Base-by-base conservation (phyloP, 2,797 vertebrate species). In the Cetoscarus ocellatus region DNA sequence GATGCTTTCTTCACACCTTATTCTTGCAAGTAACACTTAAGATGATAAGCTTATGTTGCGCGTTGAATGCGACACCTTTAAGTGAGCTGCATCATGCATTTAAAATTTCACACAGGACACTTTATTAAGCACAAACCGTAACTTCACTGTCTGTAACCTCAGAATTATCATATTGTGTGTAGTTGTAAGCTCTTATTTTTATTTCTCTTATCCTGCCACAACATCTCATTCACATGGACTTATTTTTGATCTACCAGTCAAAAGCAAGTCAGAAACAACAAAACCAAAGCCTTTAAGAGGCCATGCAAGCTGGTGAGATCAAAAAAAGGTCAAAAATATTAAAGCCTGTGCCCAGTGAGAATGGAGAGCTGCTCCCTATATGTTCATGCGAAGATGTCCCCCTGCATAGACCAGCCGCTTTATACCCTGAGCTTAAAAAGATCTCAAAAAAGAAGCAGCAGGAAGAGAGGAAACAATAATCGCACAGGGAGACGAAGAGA, bases 291-390 rank as follows among this genome's bases (percentile, higher is more conserved):
- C 79, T 87, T 54, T 77, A 71, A 75, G 63, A 62, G 39, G 50
- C 54, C 19, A 18, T 36, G 60, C 36, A 5, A 44, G 18, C 51
- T 61, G 72, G 55, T 49, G 57, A 79, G 69, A 59, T 27, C 2
- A 9, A 63, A 71, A n/a, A 67, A 8, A 50, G 49, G 73, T 81
- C 90, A 87, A 84, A 92, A 86, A 90, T 90, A 88, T 66, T 70
- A 66, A 70, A 35, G 69, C 61, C 70, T 77, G 59, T 77, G 76
- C 74, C 73, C 75, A 73, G 56, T 1, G 7, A 64, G 45, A 79
- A 15, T 6, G 9, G n/a, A 55, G 17, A 35, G 34, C 48, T 14
- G 4, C 60, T 54, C 17, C 51, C 19, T 17, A 1, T 10, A 10
- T 54, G 36, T 67, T 48, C n/a, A 35, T 56, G n/a, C 40, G 35